phyloP scores from a whole-genome alignment of 2,113 vertebrate genomes.

The Paraplagusia blochii region DNA sequence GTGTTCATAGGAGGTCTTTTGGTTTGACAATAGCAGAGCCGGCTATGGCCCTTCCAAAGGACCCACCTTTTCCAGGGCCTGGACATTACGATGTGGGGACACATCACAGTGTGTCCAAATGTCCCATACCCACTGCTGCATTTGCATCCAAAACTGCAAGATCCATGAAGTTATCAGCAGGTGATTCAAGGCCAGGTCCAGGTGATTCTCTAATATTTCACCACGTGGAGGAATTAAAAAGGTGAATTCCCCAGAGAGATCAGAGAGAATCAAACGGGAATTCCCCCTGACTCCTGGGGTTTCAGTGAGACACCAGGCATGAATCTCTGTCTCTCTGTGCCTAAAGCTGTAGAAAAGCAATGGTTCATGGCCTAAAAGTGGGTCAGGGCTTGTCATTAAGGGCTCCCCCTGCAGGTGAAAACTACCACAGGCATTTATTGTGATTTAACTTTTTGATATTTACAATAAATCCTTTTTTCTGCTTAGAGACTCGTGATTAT shows the following conservation, averaged over 20 bases:
- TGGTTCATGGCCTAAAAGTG: no score
- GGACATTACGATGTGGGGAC: conserved; percentile 71
- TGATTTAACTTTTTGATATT: no score
- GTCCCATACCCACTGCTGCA: conserved; percentile 65
- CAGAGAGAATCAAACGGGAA: conserved; percentile 2
- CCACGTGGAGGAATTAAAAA: background rate
- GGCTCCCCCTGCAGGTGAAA: background rate
- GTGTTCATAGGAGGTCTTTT: conserved; percentile 68
- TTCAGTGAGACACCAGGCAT: background rate
- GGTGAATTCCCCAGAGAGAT: background rate
- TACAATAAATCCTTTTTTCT: no score
- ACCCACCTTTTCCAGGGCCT: conserved; percentile 70
- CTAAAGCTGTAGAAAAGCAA: background rate
- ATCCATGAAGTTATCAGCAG: background rate
- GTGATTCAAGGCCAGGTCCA: conserved; percentile 71
- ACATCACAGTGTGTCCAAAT: conserved; percentile 44
- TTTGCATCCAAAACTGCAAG: conserved; percentile 75
- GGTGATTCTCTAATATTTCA: conserved; percentile 63
- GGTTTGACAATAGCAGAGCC: conserved; percentile 68
- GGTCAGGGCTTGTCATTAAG: no score
- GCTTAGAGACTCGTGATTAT: no score
- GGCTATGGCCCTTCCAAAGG: conserved; percentile 61
- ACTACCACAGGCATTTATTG: background rate
- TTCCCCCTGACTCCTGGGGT: background rate
- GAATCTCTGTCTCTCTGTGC: background rate